phyloP scores from a whole-genome alignment of 2,888 invertebrate genomes.

The Lithophane semibrunnea region DNA sequence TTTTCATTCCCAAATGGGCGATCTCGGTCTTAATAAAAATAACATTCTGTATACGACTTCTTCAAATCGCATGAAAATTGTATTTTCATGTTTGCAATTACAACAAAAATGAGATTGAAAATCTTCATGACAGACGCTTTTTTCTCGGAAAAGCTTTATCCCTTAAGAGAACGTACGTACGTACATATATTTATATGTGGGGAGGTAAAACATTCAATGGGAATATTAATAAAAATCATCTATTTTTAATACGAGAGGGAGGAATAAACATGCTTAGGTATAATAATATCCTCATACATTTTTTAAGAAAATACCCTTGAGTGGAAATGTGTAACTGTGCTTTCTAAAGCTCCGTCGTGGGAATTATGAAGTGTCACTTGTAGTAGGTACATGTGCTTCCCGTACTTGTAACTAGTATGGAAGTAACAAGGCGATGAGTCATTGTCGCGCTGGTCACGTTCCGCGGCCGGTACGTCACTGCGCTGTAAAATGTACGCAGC shows the following conservation, averaged over 20 bases:
- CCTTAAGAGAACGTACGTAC: background rate
- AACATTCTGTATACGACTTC: background rate
- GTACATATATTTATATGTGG: background rate
- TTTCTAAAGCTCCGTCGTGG: conserved; percentile 4
- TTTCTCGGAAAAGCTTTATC: conserved; percentile 1
- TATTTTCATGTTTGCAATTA: conserved; percentile 12
- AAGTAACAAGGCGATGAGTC: conserved; percentile 71
- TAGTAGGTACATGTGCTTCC: conserved; percentile 65
- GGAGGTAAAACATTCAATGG: background rate
- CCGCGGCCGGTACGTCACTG: conserved; percentile 65
- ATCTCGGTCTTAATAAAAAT: conserved; percentile 3
- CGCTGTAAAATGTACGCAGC: conserved; percentile 84
- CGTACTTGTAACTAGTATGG: conserved; percentile 71
- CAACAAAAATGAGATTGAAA: conserved; percentile 27
- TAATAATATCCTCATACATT: conserved; percentile 7
- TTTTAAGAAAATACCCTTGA: conserved; percentile 5
- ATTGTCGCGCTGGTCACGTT: conserved; percentile 81
- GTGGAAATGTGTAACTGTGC: background rate
- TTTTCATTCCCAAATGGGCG: conserved; percentile 16
- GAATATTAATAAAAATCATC: conserved; percentile 4
- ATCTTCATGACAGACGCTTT: conserved; percentile 8
- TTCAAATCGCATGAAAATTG: conserved; percentile 7
- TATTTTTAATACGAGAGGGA: conserved; percentile 15
- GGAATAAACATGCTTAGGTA: background rate
- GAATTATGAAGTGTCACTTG: conserved; percentile 52